Base-by-base conservation (phyloP, 23 tunicate genomes). In the Clavelina lepadiformis region DNA sequence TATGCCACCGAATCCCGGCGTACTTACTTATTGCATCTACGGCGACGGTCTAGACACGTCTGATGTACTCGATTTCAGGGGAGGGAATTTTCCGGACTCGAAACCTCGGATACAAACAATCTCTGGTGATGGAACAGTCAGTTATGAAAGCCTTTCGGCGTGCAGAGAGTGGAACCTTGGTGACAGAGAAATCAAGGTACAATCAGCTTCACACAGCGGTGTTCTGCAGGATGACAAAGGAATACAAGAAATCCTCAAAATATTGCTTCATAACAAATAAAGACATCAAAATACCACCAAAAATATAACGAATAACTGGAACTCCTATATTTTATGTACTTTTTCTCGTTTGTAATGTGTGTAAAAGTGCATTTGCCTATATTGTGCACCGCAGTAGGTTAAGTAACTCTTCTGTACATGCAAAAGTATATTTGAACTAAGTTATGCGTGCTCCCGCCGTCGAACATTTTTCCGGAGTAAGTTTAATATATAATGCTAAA, bases 21-120 rank as follows among this genome's bases (percentile, higher is more conserved):
- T 82, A 29, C 46, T 56, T 8, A 74, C 75, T 3, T 73, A 35
- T 56, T 82, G 91, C 59, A 24, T 82, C 20, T 82, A 73, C 74
- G 91, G 91, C 1, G 59, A 56, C 25, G 38, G 51, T 3, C 70
- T 82, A 23, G 3, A 35, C 7, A 73, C 91, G 1, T 22, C 38
- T 24, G 75, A 65, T 23, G 34, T 50, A 28, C 67, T 73, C 1
- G 49, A 58, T 25, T 82, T 49, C 33, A 56, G 63, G 3, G 67
- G 81, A 2, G 54, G 50, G 34, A 33, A 26, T 3, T 82, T 82
- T 66, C 91, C 91, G 26, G 91, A 82, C 61, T 51, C 51, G 20
- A 69, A 65, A 45, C 91, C 91, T 33, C 5, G 26, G 25, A 33
- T 63, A 32, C 31, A 45, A 2, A 54, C 51, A 0, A 51, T 28